Base-by-base conservation (phyloP, 2,888 invertebrate genomes). In the Tanytarsus gracilentus region DNA sequence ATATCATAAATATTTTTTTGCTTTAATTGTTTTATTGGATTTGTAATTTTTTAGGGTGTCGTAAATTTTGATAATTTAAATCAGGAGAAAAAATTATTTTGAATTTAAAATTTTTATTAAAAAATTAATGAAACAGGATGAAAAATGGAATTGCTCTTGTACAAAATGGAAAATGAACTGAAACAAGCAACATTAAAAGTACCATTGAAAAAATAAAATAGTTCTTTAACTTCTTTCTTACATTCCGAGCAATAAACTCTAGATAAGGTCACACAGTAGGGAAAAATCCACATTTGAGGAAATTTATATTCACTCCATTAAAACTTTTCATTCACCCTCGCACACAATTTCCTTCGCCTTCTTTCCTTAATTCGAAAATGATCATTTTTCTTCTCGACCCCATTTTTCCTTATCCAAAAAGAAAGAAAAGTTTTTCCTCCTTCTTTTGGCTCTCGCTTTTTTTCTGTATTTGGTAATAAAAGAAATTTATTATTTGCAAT, bases 401-500 rank as follows among this genome's bases (percentile, higher is more conserved):
- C 39, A 30, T 30, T 4, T 2, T 2, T 30, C 3, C 30, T 30
- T 3, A n/a, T 23, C 6, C 39, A 11, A 8, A 18, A 1, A 4
- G 7, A 18, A 44, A 6, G 44, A 44, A 18, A 18, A 18, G 11
- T 9, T 44, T 44, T 21, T 44, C 44, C 18, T 7, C 23, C 26
- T 48, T 48, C 1, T 52, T 33, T 21, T 33, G 18, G 18, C 44
- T 44, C 44, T 23, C 21, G 4, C 29, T 18, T 36, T 14, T 53
- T 18, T 53, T 53, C 27, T 29, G 11, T 23, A 33, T 4, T n/a
- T n/a, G 18, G 27, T 18, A 56, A 56, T 56, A 56, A 56, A 56
- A 56, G 11, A 36, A 56, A 56, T 56, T 56, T 56, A 56, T 56
- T 56, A 25, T 56, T 56, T 56, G 55, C 55, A 56, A 56, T 56